Percentiles rank a stretch among this genome's conserved stretches.
phyloP scores from a whole-genome alignment of 1,140 invertebrate genomes.

The Polypedilum vanderplanki region DNA sequence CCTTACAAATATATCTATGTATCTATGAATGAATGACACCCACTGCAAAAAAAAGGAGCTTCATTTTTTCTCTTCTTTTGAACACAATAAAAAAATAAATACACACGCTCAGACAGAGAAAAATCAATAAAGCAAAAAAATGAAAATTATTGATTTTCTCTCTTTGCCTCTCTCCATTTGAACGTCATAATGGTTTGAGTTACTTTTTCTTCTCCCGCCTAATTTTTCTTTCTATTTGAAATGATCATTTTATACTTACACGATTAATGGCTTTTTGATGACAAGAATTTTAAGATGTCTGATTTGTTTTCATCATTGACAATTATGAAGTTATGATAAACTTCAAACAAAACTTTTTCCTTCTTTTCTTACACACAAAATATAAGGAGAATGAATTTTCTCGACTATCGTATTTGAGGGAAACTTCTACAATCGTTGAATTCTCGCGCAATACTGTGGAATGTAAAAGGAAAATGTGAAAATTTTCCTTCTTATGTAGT shows the following conservation, averaged over 20 bases:
- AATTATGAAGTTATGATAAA: constrained; percentile 4
- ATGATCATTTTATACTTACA: constrained; percentile 15
- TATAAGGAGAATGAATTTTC: neutral
- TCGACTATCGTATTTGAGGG: neutral
- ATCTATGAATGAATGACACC: constrained; percentile 4
- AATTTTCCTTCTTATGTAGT: neutral
- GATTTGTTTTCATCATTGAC: constrained; percentile 14
- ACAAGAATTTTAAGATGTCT: neutral
- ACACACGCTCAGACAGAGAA: constrained; percentile 16
- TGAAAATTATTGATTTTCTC: constrained; percentile 24
- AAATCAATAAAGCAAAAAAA: constrained; percentile 26
- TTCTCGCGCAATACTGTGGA: constrained; percentile 16
- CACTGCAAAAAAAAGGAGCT: neutral
- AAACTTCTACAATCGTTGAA: constrained; percentile 11
- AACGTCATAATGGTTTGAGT: neutral
- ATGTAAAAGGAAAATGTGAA: neutral
- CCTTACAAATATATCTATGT: neutral
- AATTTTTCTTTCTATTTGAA: neutral
- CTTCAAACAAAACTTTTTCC: neutral
- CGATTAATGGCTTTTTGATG: constrained; percentile 15
- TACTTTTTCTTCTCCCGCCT: constrained; percentile 11
- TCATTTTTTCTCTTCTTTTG: neutral
- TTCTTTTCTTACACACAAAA: neutral
- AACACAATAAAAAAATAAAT: constrained; percentile 16
- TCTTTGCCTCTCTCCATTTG: neutral